Conservation (phyloP, 1,140 invertebrate species). For the Ips nitidus region DNA sequence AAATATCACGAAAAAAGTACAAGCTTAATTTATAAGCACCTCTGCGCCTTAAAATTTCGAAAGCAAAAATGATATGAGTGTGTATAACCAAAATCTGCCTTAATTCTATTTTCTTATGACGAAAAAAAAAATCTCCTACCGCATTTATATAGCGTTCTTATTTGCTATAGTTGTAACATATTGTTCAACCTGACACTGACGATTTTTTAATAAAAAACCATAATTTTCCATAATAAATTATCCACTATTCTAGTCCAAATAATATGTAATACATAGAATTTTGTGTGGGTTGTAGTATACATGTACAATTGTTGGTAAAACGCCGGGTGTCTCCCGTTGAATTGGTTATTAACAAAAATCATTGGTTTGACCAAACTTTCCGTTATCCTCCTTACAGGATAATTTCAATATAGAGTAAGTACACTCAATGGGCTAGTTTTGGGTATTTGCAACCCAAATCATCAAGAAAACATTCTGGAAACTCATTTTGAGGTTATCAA, state of each 20-base stretch:
- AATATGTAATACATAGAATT: slow-evolving; percentile 55
- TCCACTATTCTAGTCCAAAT: slow-evolving; percentile 54
- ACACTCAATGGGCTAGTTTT: slow-evolving; percentile 30
- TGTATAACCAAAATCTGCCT: slow-evolving; percentile 69
- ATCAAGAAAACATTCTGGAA: background rate
- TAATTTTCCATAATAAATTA: slow-evolving; percentile 49
- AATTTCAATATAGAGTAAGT: slow-evolving; percentile 32
- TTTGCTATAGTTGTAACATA: slow-evolving; percentile 51
- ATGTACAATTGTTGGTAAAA: slow-evolving; percentile 57
- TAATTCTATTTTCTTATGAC: slow-evolving; percentile 65
- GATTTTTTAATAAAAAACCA: slow-evolving; percentile 47
- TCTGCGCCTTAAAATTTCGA: slow-evolving; percentile 67
- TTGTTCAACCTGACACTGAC: slow-evolving; percentile 53
- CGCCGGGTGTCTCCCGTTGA: slow-evolving; percentile 51
- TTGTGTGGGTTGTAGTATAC: slow-evolving; percentile 59
- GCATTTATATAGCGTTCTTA: slow-evolving; percentile 50
- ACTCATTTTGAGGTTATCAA: too few relatives aligned
- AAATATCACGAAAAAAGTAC: slow-evolving; percentile 68
- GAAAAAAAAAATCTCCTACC: slow-evolving; percentile 53
- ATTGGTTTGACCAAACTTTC: slow-evolving; percentile 44
- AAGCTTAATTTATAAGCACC: slow-evolving; percentile 70
- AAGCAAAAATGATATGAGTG: slow-evolving; percentile 58
- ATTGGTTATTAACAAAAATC: slow-evolving; percentile 39
- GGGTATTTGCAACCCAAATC: background rate
- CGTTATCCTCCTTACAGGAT: slow-evolving; percentile 49